These are phyloP conservation scores for Echiichthys vipera DNA, from an alignment of 2,797 vertebrate genomes.

Conservation along the genomic window DNA sequence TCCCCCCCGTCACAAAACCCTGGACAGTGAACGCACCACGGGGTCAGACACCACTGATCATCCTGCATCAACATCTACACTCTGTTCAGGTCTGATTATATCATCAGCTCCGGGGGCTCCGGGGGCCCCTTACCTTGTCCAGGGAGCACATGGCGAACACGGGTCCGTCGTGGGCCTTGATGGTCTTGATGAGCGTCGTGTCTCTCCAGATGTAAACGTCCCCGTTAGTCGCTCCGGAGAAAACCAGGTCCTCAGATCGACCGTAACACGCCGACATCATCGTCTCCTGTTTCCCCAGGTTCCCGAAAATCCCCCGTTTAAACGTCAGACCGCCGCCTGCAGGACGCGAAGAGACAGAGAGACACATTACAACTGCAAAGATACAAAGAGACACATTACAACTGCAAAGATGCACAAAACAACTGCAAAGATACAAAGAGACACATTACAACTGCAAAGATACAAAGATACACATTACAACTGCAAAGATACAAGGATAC, in stretches of 20 bases:
- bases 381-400: too few species aligned
- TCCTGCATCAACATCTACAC: too few species aligned
- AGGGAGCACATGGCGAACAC: constrained; percentile 96
- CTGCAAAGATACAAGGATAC: too few species aligned
- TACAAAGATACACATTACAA: too few species aligned
- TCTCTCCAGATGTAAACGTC: constrained; percentile 98
- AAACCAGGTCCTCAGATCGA: constrained; percentile 91
- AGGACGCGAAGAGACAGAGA: neutral
- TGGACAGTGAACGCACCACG: constrained; percentile 60
- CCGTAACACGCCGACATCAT: constrained; percentile 97
- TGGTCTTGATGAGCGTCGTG: constrained; percentile 89
- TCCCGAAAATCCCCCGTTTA: constrained; percentile 91
- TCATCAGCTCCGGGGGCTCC: too few species aligned
- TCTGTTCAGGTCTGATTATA: too few species aligned
- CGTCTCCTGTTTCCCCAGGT: constrained; percentile 90
- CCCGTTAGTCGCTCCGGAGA: constrained; percentile 94
- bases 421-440: too few species aligned
- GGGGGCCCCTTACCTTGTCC: constrained; percentile 93
- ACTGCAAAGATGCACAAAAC: too few species aligned
- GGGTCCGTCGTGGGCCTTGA: constrained; percentile 96
- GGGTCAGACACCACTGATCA: neutral
- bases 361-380: too few species aligned
- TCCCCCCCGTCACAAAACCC: constrained; percentile 97
- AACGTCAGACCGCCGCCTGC: constrained; percentile 93
- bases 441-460: too few species aligned